Evolutionary conservation across 2,888 invertebrate genomes (phyloP).

Genomic region (Doris montereyensis): DNA sequence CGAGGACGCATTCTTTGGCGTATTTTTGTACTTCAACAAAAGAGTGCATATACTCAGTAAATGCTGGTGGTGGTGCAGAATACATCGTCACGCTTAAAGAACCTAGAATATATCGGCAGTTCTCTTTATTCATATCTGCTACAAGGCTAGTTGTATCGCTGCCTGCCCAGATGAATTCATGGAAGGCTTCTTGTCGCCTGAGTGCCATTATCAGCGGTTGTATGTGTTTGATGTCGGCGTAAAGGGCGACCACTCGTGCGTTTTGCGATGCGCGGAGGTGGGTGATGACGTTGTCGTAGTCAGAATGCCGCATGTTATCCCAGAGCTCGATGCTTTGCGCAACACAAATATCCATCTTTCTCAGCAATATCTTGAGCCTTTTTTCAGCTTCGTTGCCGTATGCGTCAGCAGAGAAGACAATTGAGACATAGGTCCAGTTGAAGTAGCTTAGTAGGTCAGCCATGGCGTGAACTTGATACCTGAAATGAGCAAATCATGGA

Average conservation of each 20-base stretch:
- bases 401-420: constrained; percentile 81
- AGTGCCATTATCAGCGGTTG: constrained; percentile 51
- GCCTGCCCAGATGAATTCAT: constrained; percentile 66
- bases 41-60: constrained; percentile 33
- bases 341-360: constrained; percentile 53
- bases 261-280: constrained; percentile 37
- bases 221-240: constrained; percentile 60
- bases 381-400: constrained; percentile 62
- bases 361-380: constrained; percentile 40
- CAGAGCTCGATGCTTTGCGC: constrained; percentile 52
- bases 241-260: constrained; percentile 61
- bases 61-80: constrained; percentile 35
- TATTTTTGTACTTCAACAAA: background rate
- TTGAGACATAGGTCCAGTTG: constrained; percentile 85
- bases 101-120: constrained; percentile 46
- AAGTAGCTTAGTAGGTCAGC: constrained; percentile 57
- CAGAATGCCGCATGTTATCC: constrained; percentile 22
- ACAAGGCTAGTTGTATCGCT: constrained; percentile 57
- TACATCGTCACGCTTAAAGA: constrained; percentile 47
- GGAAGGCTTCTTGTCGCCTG: constrained; percentile 43
- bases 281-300: constrained; percentile 44
- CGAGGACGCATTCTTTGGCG: background rate
- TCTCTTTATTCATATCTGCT: constrained; percentile 43
- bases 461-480: constrained; percentile 61
- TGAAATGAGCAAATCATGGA: constrained; percentile 2